Base-by-base conservation (phyloP, 2,797 vertebrate genomes). In the Cossypha niveicapilla region DNA sequence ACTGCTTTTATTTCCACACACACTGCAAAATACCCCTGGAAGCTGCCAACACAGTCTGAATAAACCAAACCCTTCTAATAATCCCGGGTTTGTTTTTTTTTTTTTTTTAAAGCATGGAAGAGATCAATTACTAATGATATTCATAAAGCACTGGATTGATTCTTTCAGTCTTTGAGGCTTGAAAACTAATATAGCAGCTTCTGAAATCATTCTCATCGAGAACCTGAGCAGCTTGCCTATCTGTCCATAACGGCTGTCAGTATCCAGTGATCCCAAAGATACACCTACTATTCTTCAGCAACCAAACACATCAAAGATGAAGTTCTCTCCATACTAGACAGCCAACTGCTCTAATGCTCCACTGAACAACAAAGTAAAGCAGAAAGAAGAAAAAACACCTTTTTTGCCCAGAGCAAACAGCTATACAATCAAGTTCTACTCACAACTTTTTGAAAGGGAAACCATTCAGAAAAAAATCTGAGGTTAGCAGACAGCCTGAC, bases 81-180 rank as follows among this genome's bases (percentile, higher is more conserved):
- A 58, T 16, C 37, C 11, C 25, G 4, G 7, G 8, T 34, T 37
- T 12, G 10, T 10, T 37, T 37, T 37, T 37, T 37, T n/a, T 53
- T 15, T 3, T 1, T 13, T 45, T 39, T 39, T 35, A 8, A 74
- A 14, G 13, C 0, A 0, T 11, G 7, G 25, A 63, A 78, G 12
- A 84, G 22, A 35, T 50, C 15, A 61, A 60, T 53, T 41, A 37
- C 24, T 50, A 66, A 54, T 13, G 7, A 53, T 13, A 24, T 22
- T 48, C 1, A 4, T 39, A 62, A 7, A 70, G 11, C 53, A 71
- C 1, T 1, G 1, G 6, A 70, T 27, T 54, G 1, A 0, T 65
- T 87, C 23, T 71, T 76, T 68, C 25, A 8, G 18, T 57, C 61
- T 91, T 44, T 58, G 24, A 50, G 30, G 42, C 48, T 35, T 79